Base-by-base conservation (phyloP, 2,888 invertebrate genomes). In the Tortrix viridana region DNA sequence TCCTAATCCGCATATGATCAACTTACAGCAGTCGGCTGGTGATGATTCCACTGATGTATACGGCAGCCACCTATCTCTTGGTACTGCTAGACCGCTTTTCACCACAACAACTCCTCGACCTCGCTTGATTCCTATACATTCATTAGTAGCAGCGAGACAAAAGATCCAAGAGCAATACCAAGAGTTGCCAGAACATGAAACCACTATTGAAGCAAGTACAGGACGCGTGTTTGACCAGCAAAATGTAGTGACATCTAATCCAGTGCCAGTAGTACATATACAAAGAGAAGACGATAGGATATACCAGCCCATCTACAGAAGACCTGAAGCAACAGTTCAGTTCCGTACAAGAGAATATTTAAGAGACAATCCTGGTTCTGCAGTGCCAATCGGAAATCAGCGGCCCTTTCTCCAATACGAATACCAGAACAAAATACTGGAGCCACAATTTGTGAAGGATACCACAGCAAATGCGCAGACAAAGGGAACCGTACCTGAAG, bases 1-100 rank as follows among this genome's bases (percentile, higher is more conserved):
- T 49, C 80, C 87, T 0, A 91, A 93, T 65, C 93, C 94, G 57
- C 94, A 93, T 66, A 89, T 94, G 84, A 77, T 93, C 19, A 93
- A 81, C 43, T 75, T 94, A 9, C 93, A 93, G 69, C 95, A 95
- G 75, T 93, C 93, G 0, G 85, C 92, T 19, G 94, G 94, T 12
- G 94, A 94, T 69, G 96, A 96, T 75, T 93, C 94, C 3, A 93
- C 94, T 1, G 95, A 95, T 72, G 94, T 95, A 1, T 96, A 95
- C 69, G 95, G 95, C 37, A 93, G 94, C 38, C 94, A 95, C 22
- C 82, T 94, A 14, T 94, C 94, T 0, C 94, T 94, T 18, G 94
- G 93, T 61, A 93, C 95, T 23, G 93, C 95, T 5, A 86, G 95
- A 37, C 95, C 95, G 0, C 80, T 95, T 16, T 95, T 95, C 71